phyloP scores from a whole-genome alignment of 2,888 invertebrate genomes.

The Fragum sueziense region DNA sequence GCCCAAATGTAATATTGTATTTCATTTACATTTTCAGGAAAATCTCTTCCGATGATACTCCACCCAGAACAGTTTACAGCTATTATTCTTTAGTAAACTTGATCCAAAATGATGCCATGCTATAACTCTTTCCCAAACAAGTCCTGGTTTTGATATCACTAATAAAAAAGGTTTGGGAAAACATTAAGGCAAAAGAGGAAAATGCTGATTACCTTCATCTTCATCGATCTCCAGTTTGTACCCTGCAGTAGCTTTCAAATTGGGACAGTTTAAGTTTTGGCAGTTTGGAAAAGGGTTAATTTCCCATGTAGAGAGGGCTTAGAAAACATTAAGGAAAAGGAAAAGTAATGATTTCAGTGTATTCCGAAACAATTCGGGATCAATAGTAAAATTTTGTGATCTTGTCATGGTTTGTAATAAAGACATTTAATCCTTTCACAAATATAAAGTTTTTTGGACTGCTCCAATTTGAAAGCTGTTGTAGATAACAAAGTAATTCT shows the following conservation, averaged over 20 bases:
- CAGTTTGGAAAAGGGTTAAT: not conserved
- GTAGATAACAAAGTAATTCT: not conserved
- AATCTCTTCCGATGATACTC: conserved; percentile 71
- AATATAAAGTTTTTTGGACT: not conserved
- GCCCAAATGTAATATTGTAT: too few relatives aligned
- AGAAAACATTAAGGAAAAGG: not conserved
- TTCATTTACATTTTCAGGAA: conserved; percentile 68
- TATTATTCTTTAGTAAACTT: conserved; percentile 71
- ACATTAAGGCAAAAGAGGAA: too few relatives aligned
- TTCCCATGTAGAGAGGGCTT: not conserved
- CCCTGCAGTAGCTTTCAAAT: not conserved
- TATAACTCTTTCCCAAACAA: too few relatives aligned
- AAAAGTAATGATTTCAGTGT: not conserved
- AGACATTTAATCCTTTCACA: not conserved
- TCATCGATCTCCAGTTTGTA: too few relatives aligned
- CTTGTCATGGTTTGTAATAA: not conserved
- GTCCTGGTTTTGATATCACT: too few relatives aligned
- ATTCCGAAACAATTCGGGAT: not conserved
- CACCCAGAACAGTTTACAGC: conserved; percentile 72
- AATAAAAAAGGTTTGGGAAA: too few relatives aligned
- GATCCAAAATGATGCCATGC: too few relatives aligned
- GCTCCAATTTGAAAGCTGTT: not conserved
- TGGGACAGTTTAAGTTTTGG: not conserved
- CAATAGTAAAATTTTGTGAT: not conserved
- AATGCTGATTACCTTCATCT: too few relatives aligned